Evolutionary conservation across 2,888 invertebrate genomes (phyloP).

Genomic region (Tetrapedia diversipes): DNA sequence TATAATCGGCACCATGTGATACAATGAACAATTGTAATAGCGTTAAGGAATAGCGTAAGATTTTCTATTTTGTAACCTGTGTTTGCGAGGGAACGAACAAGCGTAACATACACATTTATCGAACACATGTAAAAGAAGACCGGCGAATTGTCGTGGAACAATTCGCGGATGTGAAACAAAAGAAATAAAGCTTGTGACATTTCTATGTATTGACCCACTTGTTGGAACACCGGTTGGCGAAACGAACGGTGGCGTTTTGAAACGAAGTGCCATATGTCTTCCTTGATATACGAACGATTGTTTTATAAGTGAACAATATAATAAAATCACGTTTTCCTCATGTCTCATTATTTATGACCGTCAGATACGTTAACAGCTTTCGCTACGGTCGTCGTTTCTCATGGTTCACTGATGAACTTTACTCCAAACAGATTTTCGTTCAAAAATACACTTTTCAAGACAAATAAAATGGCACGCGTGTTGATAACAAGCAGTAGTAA

Average conservation of each 20-base stretch:
- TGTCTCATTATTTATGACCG: not conserved
- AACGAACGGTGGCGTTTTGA: slow-evolving; percentile 1
- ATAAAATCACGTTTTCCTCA: slow-evolving; percentile 20
- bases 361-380: slow-evolving; percentile 6
- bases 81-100: slow-evolving; percentile 7
- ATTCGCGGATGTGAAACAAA: not conserved
- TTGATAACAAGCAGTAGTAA: not conserved
- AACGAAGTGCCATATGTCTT: slow-evolving; percentile 34
- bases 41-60: slow-evolving; percentile 37
- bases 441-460: too few relatives aligned
- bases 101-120: slow-evolving; percentile 30
- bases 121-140: not conserved
- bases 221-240: not conserved
- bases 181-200: slow-evolving; percentile 39
- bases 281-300: not conserved
- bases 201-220: slow-evolving; percentile 5
- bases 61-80: slow-evolving; percentile 20
- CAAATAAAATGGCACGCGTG: not conserved
- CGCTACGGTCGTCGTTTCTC: slow-evolving; percentile 5
- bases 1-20: slow-evolving; percentile 42
- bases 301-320: slow-evolving; percentile 10
- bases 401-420: not conserved
- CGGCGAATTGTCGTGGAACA: not conserved
- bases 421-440: not conserved
- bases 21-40: slow-evolving; percentile 35